A percentile compares a stretch with the other conserved stretches of the same genome.
Conservation (phyloP, 1,140 invertebrate species). For the Heliconius melpomene region DNA sequence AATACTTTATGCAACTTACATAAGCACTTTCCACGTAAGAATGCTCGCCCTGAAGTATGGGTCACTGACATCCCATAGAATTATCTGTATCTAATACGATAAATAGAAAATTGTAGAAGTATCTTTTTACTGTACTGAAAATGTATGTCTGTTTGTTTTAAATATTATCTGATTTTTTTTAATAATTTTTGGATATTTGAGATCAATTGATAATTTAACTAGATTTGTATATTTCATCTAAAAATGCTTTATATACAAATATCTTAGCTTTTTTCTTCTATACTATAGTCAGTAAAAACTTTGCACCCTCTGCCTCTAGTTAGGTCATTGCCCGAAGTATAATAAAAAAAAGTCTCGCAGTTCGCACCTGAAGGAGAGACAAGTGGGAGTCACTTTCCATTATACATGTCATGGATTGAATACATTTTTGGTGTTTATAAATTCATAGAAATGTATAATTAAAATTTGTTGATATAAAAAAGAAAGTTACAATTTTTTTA, state of each 20-base stretch:
- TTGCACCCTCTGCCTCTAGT: neutral
- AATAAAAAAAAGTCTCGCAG: slow-evolving; percentile 6
- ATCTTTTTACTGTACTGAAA: neutral
- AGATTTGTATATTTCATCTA: no score
- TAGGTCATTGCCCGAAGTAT: neutral
- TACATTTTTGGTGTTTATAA: neutral
- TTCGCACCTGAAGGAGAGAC: slow-evolving; percentile 8
- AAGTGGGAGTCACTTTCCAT: slow-evolving; percentile 14
- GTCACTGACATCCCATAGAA: slow-evolving; percentile 11
- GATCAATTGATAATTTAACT: neutral
- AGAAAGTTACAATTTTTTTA: no score
- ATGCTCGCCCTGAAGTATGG: neutral
- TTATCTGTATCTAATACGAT: neutral
- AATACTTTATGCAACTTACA: neutral
- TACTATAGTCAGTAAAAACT: neutral
- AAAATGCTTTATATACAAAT: no score
- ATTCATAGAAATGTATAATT: neutral
- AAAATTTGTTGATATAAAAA: neutral
- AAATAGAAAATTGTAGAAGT: neutral
- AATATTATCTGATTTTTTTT: neutral
- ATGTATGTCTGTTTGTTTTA: no score
- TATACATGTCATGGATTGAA: neutral
- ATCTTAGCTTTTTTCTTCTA: no score
- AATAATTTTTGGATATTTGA: neutral
- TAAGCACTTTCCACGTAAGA: slow-evolving; percentile 2